Evolutionary conservation across 1,140 invertebrate species (phyloP), one percentile per base, ranked within the genome.

Genomic region (Brachionus rubens): DNA sequence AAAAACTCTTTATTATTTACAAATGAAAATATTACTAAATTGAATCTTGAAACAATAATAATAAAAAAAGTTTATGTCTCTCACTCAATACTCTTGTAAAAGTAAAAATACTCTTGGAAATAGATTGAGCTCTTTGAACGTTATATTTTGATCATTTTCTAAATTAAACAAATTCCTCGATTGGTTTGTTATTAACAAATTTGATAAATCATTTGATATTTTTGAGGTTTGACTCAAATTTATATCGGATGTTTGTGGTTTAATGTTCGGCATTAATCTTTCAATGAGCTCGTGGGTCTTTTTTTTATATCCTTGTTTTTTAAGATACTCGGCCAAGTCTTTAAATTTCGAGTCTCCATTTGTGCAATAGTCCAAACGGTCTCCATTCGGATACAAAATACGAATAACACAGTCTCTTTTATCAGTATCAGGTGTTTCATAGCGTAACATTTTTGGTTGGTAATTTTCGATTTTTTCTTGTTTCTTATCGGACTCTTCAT

Each of bases 91-190:
- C 19, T 72, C 68, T 14, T 72, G 68, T 54, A 72, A 26, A 40
- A 72, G 19, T 19, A 72, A 40, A 72, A 72, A 72, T 21, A 72
- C 68, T 52, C 68, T 30, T 54, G 68, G 68, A 30, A 72, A 72
- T 33, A 72, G 24, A 72, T 72, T 72, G 3, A 72, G 14, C 21
- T 72, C 68, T 40, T 50, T 72, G 10, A 72, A 54, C 7, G 16
- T 50, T 19, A 19, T 6, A 40, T 50, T 50, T 30, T 41, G 10
- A 12, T 65, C 40, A 65, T 65, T 65, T 41, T 46, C 59, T 26
- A 46, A 26, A 21, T 41, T 65, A 65, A 65, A 43, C 43, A 65
- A 43, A 41, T 65, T 65, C 16, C 59, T 65, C 2, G 59, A 65
- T 43, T 65, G 59, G 26, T 65, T 65, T 21, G 59, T 65, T 9